Base-by-base conservation (phyloP, 1,140 invertebrate species). In the Probaryconus sp. region DNA sequence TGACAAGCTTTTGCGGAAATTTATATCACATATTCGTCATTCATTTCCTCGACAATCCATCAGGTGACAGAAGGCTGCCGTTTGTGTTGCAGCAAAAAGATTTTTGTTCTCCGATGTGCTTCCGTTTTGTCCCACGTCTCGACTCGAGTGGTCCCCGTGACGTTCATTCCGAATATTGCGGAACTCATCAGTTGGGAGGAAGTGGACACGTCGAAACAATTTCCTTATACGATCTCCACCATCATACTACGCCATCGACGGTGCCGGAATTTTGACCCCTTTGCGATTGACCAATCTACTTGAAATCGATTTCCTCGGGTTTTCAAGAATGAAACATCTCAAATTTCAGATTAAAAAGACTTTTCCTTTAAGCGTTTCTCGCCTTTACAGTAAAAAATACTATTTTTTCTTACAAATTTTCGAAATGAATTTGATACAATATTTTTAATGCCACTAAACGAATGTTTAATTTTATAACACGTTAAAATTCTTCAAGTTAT, bases 161-260 rank as follows among this genome's bases (percentile, higher is more conserved):
- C 37, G 55, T 31, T 74, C 76, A 77, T 71, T 72, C 55, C 68
- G 35, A 26, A 47, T 48, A 64, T 56, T 83, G 81, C 84, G 82
- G 86, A 88, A 88, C 85, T 88, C 86, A 88, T 88, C 86, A 88
- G 80, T 79, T 76, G 76, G 64, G 70, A 86, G 86, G 86, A 88
- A 88, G 86, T 87, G 84, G 84, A 86, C 84, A 87, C 85, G 84
- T 85, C 77, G 84, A 85, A 83, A 88, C 83, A 88, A 88, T 88
- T 88, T 88, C 86, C 86, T 88, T 85, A 86, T 79, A 83, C 84
- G 78, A 71, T 80, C 82, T 79, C 76, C 60, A 60, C 69, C 65
- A 35, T 40, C 37, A 21, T 28, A 4, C 37, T 21, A 48, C 51
- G 26, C 21, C n/a, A 6, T 26, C 45, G 17, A 10, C 63, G 56